Base-by-base conservation (phyloP, 1,140 invertebrate species). In the Spodoptera litura region DNA sequence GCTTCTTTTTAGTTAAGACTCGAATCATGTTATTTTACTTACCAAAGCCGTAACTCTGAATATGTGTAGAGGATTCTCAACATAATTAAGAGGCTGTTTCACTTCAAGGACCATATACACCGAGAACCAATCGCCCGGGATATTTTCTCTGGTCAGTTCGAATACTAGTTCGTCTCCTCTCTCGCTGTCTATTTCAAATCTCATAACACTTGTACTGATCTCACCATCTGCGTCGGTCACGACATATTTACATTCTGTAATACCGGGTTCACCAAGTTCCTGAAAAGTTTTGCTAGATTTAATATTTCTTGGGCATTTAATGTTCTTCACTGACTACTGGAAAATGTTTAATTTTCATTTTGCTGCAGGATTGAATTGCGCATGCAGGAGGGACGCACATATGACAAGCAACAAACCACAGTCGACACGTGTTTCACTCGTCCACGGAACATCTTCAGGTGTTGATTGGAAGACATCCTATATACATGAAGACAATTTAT, bases 161-260 rank as follows among this genome's bases (percentile, higher is more conserved):
- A 95, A 95, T 31, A 88, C 83, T 31, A 88, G 59, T 11, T 91
- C 86, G 13, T 90, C 93, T 0, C 85, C 78, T 3, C 89, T 78
- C 44, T 91, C 86, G 68, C 90, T 91, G 4, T 83, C 82, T 27
- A 95, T 91, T 20, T 73, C 61, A 85, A 94, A 94, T 3, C 70
- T 87, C 90, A 95, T 94, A 58, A 87, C 78, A 25, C 85, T 52
- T 2, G 93, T 95, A 80, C 94, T 95, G 78, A 95, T 92, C 31
- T 80, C 51, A 0, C 95, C 95, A 78, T 95, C 95, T 5, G 84
- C 88, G 71, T 95, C 95, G 3, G 81, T 84, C 8, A 95, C 93
- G n/a, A 81, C 59, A 83, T 94, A 95, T 2, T 84, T 85, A 78
- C 95, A 95, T 51, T 91, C 79, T 4, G 92, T 92, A 2, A 87